Evolutionary conservation across 2,797 vertebrate species (phyloP), one percentile per base, ranked within the genome.

Genomic region (Chanos chanos): DNA sequence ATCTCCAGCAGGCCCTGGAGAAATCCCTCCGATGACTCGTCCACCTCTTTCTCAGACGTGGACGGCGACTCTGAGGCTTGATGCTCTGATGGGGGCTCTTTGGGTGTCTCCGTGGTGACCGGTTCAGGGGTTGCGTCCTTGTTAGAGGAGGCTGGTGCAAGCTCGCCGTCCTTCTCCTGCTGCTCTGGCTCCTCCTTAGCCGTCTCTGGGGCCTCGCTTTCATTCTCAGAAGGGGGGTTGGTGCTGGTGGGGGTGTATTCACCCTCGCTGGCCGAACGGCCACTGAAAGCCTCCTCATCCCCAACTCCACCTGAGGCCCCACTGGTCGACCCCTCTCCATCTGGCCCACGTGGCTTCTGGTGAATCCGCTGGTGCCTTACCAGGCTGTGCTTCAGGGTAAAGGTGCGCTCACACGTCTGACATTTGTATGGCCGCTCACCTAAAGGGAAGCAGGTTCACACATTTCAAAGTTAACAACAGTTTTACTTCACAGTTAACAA

Each of bases 321-420:
- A 77, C 13, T 61, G 55, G 88, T 86, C 1, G 88, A 85, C 51
- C 68, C 85, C 61, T 90, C 85, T 0, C 86, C 82, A 73, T 84
- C 84, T 4, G 59, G 51, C 0, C 83, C 83, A 12, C 88, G 81
- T 1, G 80, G 82, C 64, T 89, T 97, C 86, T 94, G 93, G 80
- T 98, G 96, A 77, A 97, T 95, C 52, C 95, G 87, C 79, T 98
- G 95, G 80, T 99, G 96, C 8, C 96, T 92, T 30, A 98, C 96
- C 66, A 99, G 89, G 77, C 96, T 99, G 87, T 99, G 96, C 72
- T 99, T 99, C 79, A 99, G 84, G 44, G 96, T 99, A 86, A 99
- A 99, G 53, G 96, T 98, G 64, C 96, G 81, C 77, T 96, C 94
- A 0, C 96, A 98, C 57, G 94, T 98, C 72, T 94, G 92, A 81